These are phyloP conservation scores for Netelia virgata DNA, from an alignment of 2,888 invertebrate genomes.

Conservation along the genomic window DNA sequence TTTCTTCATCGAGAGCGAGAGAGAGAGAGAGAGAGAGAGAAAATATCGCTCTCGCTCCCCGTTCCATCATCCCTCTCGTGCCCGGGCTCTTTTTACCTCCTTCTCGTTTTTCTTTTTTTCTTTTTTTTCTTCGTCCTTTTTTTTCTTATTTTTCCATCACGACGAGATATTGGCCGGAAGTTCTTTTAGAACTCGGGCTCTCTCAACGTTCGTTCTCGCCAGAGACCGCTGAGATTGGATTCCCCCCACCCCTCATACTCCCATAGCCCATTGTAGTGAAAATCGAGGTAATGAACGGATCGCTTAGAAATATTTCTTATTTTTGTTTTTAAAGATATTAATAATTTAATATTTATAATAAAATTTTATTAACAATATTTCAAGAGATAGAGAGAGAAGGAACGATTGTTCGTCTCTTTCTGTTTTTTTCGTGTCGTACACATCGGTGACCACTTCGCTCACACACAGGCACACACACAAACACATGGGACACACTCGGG, in stretches of 20 bases:
- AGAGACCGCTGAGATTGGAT: slow-evolving; percentile 47
- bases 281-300: too few relatives aligned
- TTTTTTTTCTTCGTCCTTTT: not conserved
- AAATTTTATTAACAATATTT: too few relatives aligned
- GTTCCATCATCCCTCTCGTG: not conserved
- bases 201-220: slow-evolving; percentile 12
- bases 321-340: too few relatives aligned
- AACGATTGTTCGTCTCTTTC: slow-evolving; percentile 8
- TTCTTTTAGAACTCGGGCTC: slow-evolving; percentile 34
- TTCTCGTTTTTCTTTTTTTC: not conserved
- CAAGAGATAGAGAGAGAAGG: slow-evolving; percentile 9
- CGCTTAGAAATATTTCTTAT: too few relatives aligned
- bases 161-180: slow-evolving; percentile 60
- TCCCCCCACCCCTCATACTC: not conserved
- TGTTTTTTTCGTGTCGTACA: slow-evolving; percentile 4
- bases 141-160: slow-evolving; percentile 35
- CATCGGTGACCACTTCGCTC: slow-evolving; percentile 38
- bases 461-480: not conserved
- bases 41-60: not conserved
- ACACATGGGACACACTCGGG: slow-evolving; percentile 29
- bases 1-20: slow-evolving; percentile 54
- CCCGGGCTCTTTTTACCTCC: slow-evolving; percentile 19
- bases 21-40: too few relatives aligned
- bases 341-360: too few relatives aligned
- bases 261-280: too few relatives aligned